Percentiles rank a stretch among this genome's conserved stretches.
phyloP scores from a whole-genome alignment of 2,113 vertebrate species.

The Shinisaurus crocodilurus region DNA sequence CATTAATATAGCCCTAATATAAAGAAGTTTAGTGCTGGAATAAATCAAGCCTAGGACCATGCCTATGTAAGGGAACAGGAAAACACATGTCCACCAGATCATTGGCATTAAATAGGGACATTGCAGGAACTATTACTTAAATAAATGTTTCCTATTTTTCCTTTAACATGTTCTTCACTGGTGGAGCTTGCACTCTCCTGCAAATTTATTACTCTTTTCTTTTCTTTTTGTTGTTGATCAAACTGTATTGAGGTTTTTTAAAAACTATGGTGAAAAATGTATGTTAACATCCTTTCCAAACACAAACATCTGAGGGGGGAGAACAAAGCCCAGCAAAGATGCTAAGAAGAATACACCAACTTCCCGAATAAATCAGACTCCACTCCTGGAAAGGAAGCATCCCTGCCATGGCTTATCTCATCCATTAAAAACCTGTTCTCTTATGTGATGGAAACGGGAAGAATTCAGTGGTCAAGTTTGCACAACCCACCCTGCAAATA shows the following conservation, averaged over 20 bases:
- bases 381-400: background rate
- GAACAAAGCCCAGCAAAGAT: background rate
- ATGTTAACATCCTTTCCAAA: background rate
- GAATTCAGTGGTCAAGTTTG: slow-evolving; percentile 30
- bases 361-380: background rate
- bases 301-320: background rate
- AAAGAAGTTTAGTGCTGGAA: background rate
- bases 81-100: background rate
- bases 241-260: background rate
- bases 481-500: too few relatives aligned
- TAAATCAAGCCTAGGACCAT: background rate
- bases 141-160: background rate
- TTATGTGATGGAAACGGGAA: slow-evolving; percentile 7
- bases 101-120: background rate
- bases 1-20: background rate
- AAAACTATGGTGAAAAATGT: background rate
- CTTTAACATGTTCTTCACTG: background rate
- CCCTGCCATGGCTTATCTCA: background rate
- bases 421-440: slow-evolving; percentile 43
- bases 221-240: slow-evolving; percentile 14
- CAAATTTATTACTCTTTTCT: background rate
- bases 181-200: background rate
- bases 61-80: background rate
- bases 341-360: background rate
- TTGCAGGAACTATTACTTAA: background rate